These are phyloP conservation scores for Chionomys nivalis DNA, from an alignment of 2,113 vertebrate species.

Conservation along the genomic window DNA sequence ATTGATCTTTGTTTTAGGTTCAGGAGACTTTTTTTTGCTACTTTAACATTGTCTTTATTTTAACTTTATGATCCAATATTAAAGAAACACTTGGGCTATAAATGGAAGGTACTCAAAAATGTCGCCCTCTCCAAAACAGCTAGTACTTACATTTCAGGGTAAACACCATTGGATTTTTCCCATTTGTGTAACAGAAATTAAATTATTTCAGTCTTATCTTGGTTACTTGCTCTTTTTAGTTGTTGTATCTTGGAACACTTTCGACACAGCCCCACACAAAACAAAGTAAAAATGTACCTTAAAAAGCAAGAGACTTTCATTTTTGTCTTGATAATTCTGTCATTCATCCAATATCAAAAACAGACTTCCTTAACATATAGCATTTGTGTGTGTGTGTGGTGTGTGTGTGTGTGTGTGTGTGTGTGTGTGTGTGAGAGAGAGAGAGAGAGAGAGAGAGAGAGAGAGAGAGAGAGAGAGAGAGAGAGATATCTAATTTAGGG, in stretches of 20 bases:
- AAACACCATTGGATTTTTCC: background rate
- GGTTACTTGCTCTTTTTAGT: conserved; percentile 1
- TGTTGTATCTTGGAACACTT: background rate
- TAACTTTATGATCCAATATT: conserved; percentile 14
- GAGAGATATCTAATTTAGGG: background rate
- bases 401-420: background rate
- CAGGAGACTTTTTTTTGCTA: background rate
- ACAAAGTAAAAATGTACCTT: too few species aligned
- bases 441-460: background rate
- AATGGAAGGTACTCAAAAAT: conserved; percentile 4
- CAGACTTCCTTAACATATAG: background rate
- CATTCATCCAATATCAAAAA: background rate
- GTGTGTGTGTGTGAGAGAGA: background rate
- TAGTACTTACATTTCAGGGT: background rate
- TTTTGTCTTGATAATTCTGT: background rate
- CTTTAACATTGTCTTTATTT: conserved; percentile 10
- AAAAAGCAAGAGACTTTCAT: too few species aligned
- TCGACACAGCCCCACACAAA: too few species aligned
- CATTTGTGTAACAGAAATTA: background rate
- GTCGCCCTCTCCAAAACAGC: background rate
- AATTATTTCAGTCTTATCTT: conserved; percentile 8
- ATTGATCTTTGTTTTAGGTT: background rate
- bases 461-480: background rate
- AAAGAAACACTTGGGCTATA: background rate
- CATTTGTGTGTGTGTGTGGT: background rate